phyloP scores from a whole-genome alignment of 1,140 invertebrate species.

The Aplysia californica region DNA sequence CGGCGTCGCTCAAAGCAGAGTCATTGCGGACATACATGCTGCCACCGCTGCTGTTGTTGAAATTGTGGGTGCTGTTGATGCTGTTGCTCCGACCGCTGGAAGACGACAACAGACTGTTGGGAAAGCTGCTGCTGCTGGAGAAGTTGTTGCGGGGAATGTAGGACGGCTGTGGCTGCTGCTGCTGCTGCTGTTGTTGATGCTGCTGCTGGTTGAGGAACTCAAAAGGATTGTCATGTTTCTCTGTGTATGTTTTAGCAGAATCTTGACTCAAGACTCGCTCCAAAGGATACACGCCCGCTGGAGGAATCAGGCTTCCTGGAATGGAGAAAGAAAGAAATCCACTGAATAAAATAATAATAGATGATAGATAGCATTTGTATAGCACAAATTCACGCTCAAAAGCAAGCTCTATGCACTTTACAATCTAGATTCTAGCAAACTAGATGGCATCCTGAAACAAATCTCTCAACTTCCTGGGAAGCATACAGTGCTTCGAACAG shows the following conservation, averaged over 20 bases:
- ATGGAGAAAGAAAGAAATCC: slow-evolving; percentile 31
- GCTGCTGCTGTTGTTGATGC: slow-evolving; percentile 3
- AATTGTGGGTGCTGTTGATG: background rate
- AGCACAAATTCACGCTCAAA: too few species aligned
- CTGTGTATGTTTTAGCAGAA: slow-evolving; percentile 84
- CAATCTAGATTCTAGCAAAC: too few species aligned
- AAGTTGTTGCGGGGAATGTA: background rate
- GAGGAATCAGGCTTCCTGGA: slow-evolving; percentile 87
- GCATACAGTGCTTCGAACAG: too few species aligned
- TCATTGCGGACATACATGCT: too few species aligned
- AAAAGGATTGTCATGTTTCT: slow-evolving; percentile 63
- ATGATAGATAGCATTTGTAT: too few species aligned
- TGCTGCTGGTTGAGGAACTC: slow-evolving; percentile 13
- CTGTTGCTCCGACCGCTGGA: background rate
- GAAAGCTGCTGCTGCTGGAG: background rate
- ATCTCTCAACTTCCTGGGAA: too few species aligned
- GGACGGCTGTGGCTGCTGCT: background rate
- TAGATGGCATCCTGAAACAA: too few species aligned
- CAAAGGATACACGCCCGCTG: slow-evolving; percentile 84
- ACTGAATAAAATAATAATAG: too few species aligned
- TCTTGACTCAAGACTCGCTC: slow-evolving; percentile 82
- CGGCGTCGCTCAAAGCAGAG: too few species aligned
- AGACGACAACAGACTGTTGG: background rate
- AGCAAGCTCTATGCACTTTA: too few species aligned
- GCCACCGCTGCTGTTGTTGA: background rate